Conservation (phyloP, 2,888 invertebrate genomes). For the Polymixis flavicincta region DNA sequence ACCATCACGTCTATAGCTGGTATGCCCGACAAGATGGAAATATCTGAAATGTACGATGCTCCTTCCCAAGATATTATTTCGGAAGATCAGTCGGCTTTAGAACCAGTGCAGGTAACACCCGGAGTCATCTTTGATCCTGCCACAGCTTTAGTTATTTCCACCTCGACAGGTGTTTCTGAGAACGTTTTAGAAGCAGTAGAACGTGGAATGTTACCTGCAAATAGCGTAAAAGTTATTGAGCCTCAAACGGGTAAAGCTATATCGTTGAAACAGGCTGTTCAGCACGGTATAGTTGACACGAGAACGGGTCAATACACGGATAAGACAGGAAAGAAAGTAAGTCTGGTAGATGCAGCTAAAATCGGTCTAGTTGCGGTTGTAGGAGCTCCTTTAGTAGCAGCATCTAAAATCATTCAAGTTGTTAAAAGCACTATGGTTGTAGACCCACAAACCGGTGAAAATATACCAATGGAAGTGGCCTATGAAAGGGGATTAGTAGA, state of each 20-base stretch:
- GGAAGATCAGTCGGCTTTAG: conserved; percentile 87
- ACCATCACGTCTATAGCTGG: conserved; percentile 94
- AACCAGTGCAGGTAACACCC: conserved; percentile 93
- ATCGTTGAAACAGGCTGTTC: conserved; percentile 94
- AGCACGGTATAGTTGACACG: conserved; percentile 94
- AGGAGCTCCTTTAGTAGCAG: conserved; percentile 94
- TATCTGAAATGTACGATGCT: conserved; percentile 88
- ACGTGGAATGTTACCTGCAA: conserved; percentile 93
- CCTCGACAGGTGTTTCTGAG: conserved; percentile 93
- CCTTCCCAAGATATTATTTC: conserved; percentile 63
- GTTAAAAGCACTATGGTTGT: conserved; percentile 92
- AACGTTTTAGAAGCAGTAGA: conserved; percentile 94
- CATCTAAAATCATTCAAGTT: conserved; percentile 92
- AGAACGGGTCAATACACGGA: conserved; percentile 93
- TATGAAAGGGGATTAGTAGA: conserved; percentile 94
- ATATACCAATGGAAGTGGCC: conserved; percentile 95
- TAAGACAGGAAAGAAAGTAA: conserved; percentile 92
- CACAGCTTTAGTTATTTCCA: conserved; percentile 93
- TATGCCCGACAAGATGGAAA: conserved; percentile 93
- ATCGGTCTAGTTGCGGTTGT: conserved; percentile 94
- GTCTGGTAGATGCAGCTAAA: conserved; percentile 94
- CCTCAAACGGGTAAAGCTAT: conserved; percentile 92
- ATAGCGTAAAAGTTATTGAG: conserved; percentile 93
- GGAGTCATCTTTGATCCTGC: conserved; percentile 95
- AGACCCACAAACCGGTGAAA: conserved; percentile 95